Percentiles rank a stretch among this genome's conserved stretches.
These are phyloP conservation scores for Spongilla lacustris DNA, from an alignment of 37 sponge, comb jelly and placozoan species.

Conservation along the genomic window DNA sequence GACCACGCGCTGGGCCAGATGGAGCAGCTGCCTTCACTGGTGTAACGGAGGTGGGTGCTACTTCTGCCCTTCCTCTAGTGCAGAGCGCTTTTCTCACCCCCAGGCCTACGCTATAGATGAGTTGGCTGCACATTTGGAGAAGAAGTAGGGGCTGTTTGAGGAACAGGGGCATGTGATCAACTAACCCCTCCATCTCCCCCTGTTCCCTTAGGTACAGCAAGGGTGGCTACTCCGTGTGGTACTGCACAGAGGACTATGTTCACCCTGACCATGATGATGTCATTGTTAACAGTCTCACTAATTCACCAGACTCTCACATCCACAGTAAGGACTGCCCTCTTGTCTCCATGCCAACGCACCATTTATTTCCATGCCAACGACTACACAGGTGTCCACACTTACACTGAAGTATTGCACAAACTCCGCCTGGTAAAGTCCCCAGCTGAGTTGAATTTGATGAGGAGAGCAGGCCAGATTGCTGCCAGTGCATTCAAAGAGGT, in stretches of 20 bases:
- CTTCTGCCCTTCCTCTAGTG: not conserved
- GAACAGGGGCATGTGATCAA: not conserved
- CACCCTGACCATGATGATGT: constrained; percentile 25
- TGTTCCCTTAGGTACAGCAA: constrained; percentile 56
- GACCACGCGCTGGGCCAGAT: constrained; percentile 65
- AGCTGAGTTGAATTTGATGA: not conserved
- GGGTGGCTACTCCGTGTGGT: constrained; percentile 57
- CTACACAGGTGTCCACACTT: no score
- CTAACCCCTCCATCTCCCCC: not conserved
- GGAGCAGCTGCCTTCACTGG: constrained; percentile 70
- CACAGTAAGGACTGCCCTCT: constrained; percentile 15
- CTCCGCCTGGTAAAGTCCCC: constrained; percentile 35
- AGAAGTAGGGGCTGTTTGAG: constrained; percentile 27
- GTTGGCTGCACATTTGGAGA: constrained; percentile 46
- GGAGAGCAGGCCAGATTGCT: constrained; percentile 44
- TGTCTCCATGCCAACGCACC: not conserved
- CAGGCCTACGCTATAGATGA: constrained; percentile 61
- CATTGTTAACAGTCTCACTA: constrained; percentile 37
- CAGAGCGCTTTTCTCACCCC: not conserved
- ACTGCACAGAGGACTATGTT: constrained; percentile 11
- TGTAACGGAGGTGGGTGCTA: constrained; percentile 69
- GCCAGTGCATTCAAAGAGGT: no score
- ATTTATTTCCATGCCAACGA: no score
- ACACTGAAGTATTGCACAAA: constrained; percentile 24
- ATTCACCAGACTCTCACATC: constrained; percentile 44